Conservation (phyloP, 2,888 invertebrate species). For the Amphipoea oculea region DNA sequence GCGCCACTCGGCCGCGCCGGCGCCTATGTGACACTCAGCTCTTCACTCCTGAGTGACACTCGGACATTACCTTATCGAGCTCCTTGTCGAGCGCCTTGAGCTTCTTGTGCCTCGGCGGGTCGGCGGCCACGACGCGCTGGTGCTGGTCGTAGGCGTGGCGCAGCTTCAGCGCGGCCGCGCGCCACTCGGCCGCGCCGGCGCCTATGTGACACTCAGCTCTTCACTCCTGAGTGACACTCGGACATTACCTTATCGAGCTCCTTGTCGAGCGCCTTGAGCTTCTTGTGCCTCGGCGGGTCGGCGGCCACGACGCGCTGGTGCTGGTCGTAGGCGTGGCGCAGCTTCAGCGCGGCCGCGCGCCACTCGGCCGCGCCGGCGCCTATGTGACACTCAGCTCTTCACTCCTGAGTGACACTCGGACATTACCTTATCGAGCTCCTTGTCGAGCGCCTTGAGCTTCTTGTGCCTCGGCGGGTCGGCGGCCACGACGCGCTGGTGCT, state of each 20-base stretch:
- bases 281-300: conserved; percentile 94
- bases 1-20: conserved; percentile 94
- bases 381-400: background rate
- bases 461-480: conserved; percentile 94
- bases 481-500: conserved; percentile 93
- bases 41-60: background rate
- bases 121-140: conserved; percentile 93
- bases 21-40: background rate
- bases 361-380: conserved; percentile 93
- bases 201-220: background rate
- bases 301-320: conserved; percentile 93
- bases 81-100: conserved; percentile 97
- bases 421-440: conserved; percentile 96
- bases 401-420: background rate
- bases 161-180: conserved; percentile 96
- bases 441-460: conserved; percentile 96
- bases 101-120: conserved; percentile 94
- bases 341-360: conserved; percentile 96
- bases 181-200: conserved; percentile 93
- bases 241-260: conserved; percentile 95
- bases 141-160: conserved; percentile 95
- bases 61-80: conserved; percentile 93
- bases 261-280: conserved; percentile 96
- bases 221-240: background rate
- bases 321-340: conserved; percentile 95